Evolutionary conservation across 2,113 vertebrate genomes (phyloP).

Genomic region (Xiphorhynchus elegans): DNA sequence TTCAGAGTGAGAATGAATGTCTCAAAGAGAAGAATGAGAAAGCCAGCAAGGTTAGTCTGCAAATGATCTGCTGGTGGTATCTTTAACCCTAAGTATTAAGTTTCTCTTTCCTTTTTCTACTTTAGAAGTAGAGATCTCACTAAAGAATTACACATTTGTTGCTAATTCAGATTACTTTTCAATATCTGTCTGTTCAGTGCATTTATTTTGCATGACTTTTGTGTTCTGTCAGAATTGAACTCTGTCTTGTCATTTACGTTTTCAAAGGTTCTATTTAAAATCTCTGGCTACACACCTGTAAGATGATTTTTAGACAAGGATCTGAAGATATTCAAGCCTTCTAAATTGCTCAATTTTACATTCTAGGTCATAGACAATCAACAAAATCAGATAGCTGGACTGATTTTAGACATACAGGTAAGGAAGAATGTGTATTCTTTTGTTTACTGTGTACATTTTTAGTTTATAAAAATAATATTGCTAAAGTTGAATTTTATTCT

Average conservation of each 20-base stretch:
- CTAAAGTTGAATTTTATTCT: not conserved
- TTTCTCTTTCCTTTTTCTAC: not conserved
- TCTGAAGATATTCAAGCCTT: not conserved
- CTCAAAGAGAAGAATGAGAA: constrained; percentile 85
- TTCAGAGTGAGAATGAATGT: constrained; percentile 86
- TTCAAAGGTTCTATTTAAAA: not conserved
- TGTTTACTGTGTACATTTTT: not conserved
- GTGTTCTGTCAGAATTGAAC: not conserved
- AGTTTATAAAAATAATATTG: not conserved
- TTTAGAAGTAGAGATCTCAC: not conserved
- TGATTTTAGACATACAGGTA: constrained; percentile 83
- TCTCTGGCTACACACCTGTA: not conserved
- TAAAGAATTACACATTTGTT: not conserved
- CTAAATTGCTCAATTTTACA: constrained; percentile 6
- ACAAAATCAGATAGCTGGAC: constrained; percentile 85
- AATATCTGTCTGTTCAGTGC: not conserved
- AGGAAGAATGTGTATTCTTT: constrained; percentile 30
- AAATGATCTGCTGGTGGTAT: not conserved
- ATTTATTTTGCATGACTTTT: not conserved
- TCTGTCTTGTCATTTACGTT: not conserved
- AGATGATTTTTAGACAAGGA: not conserved
- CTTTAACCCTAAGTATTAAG: not conserved
- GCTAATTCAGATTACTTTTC: not conserved
- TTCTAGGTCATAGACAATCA: constrained; percentile 89
- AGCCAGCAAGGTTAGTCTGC: constrained; percentile 81